Evolutionary conservation across 2,113 vertebrate species (phyloP).

Genomic region (Acanthochromis polyacanthus): DNA sequence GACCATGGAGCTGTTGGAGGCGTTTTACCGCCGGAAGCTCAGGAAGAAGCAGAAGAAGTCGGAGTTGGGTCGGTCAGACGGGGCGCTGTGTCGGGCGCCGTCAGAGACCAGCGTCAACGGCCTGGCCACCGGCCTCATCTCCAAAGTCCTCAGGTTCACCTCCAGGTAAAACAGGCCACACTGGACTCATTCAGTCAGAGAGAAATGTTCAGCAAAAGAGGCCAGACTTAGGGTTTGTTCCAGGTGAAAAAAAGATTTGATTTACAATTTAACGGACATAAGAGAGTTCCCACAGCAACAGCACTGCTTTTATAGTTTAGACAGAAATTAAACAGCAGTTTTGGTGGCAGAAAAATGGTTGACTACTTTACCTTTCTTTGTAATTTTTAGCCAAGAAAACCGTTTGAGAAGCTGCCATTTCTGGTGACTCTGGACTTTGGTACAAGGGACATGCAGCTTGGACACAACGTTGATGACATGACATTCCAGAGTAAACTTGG

Average conservation of each 20-base stretch:
- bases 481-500: background rate
- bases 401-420: background rate
- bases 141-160: constrained; percentile 83
- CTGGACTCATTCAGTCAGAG: background rate
- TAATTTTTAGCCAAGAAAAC: too few species aligned
- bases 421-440: background rate
- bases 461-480: background rate
- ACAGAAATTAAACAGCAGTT: too few species aligned
- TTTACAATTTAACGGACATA: too few species aligned
- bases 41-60: constrained; percentile 79
- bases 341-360: too few species aligned
- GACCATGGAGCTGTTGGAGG: constrained; percentile 78
- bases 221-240: background rate
- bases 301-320: too few species aligned
- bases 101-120: constrained; percentile 74
- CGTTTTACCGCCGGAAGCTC: constrained; percentile 80
- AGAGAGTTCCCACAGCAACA: too few species aligned
- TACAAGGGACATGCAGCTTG: background rate
- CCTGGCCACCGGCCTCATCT: constrained; percentile 80
- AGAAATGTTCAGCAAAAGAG: background rate
- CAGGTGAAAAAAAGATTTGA: background rate
- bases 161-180: constrained; percentile 75
- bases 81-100: constrained; percentile 76
- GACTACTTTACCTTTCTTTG: too few species aligned
- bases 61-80: constrained; percentile 61